Evolutionary conservation across 2,888 invertebrate species (phyloP), one percentile per base, ranked within the genome.

Genomic region (Folsomia candida): DNA sequence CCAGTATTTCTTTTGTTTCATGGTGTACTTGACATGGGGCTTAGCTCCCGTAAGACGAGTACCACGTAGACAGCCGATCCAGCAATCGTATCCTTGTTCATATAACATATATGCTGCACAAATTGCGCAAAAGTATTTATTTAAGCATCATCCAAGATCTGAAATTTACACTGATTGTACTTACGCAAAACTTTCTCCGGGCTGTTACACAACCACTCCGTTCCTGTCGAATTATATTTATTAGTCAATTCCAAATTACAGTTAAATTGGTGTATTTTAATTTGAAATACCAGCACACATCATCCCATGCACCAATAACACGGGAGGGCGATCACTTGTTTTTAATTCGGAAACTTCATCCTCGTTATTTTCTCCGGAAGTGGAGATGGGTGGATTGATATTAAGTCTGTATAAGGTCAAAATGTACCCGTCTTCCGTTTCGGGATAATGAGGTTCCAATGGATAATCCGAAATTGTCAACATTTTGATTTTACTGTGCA

Each of bases 341-440:
- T n/a, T n/a, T n/a, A n/a, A n/a, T n/a, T n/a, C n/a, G n/a, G n/a
- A n/a, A n/a, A n/a, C n/a, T n/a, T n/a, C n/a, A n/a, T n/a, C n/a
- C n/a, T n/a, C n/a, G n/a, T n/a, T n/a, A n/a, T 37, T 37, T 37
- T 37, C 37, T 37, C 37, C 37, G 37, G 37, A 37, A 37, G 4
- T 14, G 6, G 6, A 9, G 14, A 4, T 14, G 14, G 37, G n/a
- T n/a, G n/a, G 6, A 14, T 20, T 20, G n/a, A 18, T n/a, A n/a
- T n/a, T n/a, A 6, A n/a, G n/a, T 24, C 64, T 37, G 2, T 20
- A 29, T 4, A 64, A 6, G 25, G 51, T 51, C 25, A 64, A n/a
- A 25, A 64, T 47, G 25, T 64, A 64, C 24, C 64, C 64, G 29
- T 64, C 64, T 51, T 64, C 64, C 26, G 64, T 64, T 11, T 47